Evolutionary conservation across 2,888 invertebrate species (phyloP).

Genomic region (Mimachlamys varia): DNA sequence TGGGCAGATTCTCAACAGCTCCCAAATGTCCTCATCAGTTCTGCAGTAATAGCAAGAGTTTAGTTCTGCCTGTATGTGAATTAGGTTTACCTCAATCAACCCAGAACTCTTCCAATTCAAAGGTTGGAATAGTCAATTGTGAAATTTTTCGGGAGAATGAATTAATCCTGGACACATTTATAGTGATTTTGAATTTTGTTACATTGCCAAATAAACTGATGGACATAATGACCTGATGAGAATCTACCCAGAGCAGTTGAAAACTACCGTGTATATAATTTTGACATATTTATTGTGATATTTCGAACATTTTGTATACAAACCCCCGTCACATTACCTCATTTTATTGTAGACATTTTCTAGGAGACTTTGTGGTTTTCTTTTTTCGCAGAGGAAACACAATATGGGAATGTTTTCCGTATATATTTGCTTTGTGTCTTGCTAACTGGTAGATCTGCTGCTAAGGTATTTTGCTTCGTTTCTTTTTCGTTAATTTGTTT

Average conservation of each 20-base stretch:
- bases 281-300: constrained; percentile 36
- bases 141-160: too few species aligned
- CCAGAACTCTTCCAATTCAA: too few species aligned
- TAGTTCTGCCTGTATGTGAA: too few species aligned
- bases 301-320: constrained; percentile 4
- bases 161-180: not conserved
- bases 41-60: too few species aligned
- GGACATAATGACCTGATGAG: not conserved
- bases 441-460: not conserved
- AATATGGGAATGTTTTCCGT: not conserved
- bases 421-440: not conserved
- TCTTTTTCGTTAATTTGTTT: not conserved
- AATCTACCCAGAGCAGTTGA: not conserved
- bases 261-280: not conserved
- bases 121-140: too few species aligned
- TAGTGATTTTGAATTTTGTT: not conserved
- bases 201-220: not conserved
- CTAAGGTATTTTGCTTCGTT: not conserved
- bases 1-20: not conserved
- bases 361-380: not conserved
- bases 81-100: too few species aligned
- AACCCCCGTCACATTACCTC: not conserved
- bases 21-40: not conserved
- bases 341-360: not conserved
- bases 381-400: not conserved